Base-by-base conservation (phyloP, 53 echinoderm and acorn worm genomes). In the Holothuria scabra region DNA sequence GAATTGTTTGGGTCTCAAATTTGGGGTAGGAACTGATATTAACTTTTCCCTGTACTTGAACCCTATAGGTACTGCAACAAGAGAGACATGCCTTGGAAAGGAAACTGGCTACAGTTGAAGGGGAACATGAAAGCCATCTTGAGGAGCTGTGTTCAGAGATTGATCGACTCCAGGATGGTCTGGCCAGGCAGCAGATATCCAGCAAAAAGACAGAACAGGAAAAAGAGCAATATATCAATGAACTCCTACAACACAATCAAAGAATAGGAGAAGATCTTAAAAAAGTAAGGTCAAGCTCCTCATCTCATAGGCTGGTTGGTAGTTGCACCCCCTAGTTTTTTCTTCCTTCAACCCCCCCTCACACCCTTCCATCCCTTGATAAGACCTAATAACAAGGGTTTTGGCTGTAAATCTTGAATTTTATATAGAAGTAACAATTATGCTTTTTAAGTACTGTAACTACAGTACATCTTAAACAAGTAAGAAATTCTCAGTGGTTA, bases 101-200 rank as follows among this genome's bases (percentile, higher is more conserved):
- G n/a, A 60, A 76, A 38, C 66, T 91, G 0, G 89, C 91, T 10
- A 60, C 55, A 8, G 49, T 86, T 1, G 84, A 88, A 44, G 91
- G 91, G 19, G 83, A 86, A 75, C 91, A 86, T 86, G 91, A 93
- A 44, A 84, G 84, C 64, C 91, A 84, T 37, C 58, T 93, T 59
- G 79, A 91, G 67, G 94, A 93, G 33, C 88, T 93, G 3, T 91
- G 89, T 61, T 66, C 86, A n/a, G 94, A 93, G 84, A 81, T 93
- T 20, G 59, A 75, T 29, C 57, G 55, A 3, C 74, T 91, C 21
- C 91, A 91, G 38, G 86, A 89, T 20, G 91, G 88, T 56, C 63
- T 91, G 71, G 68, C 88, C 60, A 86, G 88, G 65, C 94, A 91
- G 86, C 83, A 80, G 58, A 46, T 87, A 32, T 49, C 49, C 38